Percentiles rank a stretch among this genome's conserved stretches.
phyloP scores from a whole-genome alignment of 2,797 vertebrate species.

The Mormyrops attenuatus region DNA sequence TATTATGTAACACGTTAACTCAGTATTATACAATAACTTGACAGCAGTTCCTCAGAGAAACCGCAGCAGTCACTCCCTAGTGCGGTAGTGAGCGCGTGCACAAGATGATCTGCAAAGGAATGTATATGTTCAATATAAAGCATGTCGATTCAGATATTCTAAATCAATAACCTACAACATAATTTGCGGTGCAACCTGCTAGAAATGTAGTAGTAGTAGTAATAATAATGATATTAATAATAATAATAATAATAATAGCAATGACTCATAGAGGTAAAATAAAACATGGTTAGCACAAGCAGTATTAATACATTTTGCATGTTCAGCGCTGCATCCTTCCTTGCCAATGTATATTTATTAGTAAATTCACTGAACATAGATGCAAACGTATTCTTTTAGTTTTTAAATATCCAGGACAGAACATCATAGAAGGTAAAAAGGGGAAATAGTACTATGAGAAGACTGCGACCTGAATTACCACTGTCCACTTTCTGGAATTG shows the following conservation, averaged over 20 bases:
- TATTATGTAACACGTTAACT: not conserved
- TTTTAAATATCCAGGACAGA: not conserved
- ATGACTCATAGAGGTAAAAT: not conserved
- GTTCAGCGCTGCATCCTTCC: not conserved
- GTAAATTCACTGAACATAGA: not conserved
- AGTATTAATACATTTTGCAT: not conserved
- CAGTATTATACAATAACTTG: not conserved
- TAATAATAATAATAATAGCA: not conserved
- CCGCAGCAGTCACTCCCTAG: slow-evolving; percentile 18
- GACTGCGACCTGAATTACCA: not conserved
- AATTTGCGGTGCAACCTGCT: not conserved
- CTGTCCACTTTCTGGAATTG: not conserved
- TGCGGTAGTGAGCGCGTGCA: not conserved
- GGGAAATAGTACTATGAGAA: not conserved
- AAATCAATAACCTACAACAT: not conserved
- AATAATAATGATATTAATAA: not conserved
- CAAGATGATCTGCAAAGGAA: not conserved
- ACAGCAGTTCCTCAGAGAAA: not conserved
- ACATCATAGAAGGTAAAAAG: not conserved
- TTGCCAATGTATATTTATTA: not conserved
- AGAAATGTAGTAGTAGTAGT: not conserved
- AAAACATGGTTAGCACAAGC: not conserved
- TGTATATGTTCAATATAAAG: slow-evolving; percentile 2
- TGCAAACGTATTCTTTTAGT: not conserved
- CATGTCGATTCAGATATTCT: not conserved